A percentile compares a stretch with the other conserved stretches of the same genome.
phyloP scores from a whole-genome alignment of 2,888 invertebrate genomes.

The Cheiracanthium punctorium region DNA sequence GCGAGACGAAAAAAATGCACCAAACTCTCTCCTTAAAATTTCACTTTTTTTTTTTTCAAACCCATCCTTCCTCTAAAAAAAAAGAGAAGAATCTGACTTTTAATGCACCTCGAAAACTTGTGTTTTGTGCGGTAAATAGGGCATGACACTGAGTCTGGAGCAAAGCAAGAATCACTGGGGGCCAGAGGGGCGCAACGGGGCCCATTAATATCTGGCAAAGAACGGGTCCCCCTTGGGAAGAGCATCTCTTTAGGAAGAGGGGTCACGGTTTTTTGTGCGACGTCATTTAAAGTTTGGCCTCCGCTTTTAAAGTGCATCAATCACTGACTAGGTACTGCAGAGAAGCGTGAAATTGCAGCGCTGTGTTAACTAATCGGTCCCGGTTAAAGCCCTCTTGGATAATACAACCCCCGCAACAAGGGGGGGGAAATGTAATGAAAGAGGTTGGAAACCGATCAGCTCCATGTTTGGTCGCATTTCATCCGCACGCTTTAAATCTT shows the following conservation, averaged over 20 bases:
- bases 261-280: slow-evolving; percentile 66
- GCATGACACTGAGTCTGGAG: slow-evolving; percentile 52
- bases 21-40: neutral
- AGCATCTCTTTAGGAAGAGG: slow-evolving; percentile 47
- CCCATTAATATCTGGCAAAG: slow-evolving; percentile 65
- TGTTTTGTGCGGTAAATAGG: slow-evolving; percentile 62
- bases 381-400: slow-evolving; percentile 31
- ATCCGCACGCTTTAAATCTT: too few relatives aligned
- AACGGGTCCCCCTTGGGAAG: slow-evolving; percentile 38
- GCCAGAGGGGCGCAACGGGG: slow-evolving; percentile 27
- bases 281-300: slow-evolving; percentile 67
- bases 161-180: slow-evolving; percentile 63
- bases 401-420: slow-evolving; percentile 15
- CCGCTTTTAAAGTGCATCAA: slow-evolving; percentile 66
- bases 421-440: slow-evolving; percentile 2
- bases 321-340: slow-evolving; percentile 66
- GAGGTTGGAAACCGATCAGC: neutral
- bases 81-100: slow-evolving; percentile 53
- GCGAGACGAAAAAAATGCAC: slow-evolving; percentile 3
- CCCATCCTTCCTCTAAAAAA: too few relatives aligned
- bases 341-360: slow-evolving; percentile 68
- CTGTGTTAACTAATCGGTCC: slow-evolving; percentile 65
- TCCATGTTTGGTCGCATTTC: slow-evolving; percentile 36
- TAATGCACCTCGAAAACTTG: slow-evolving; percentile 35
- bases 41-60: neutral